Base-by-base conservation (phyloP, 2,888 invertebrate species). In the Dicyrtoma fusca region DNA sequence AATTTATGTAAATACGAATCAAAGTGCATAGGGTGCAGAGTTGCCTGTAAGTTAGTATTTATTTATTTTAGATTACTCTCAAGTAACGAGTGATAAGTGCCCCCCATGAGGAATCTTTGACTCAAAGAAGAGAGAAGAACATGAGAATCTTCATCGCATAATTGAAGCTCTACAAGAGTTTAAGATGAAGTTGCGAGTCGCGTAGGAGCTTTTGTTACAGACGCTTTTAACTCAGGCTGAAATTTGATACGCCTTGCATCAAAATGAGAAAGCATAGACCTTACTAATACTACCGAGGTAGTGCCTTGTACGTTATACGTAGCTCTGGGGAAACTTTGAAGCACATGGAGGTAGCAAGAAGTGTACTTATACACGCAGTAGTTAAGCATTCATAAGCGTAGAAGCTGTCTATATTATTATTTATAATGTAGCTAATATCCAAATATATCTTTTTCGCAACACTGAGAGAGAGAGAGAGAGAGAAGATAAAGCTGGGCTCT, bases 351-450 rank as follows among this genome's bases (percentile, higher is more conserved):
- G 3, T 8, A 34, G 34, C 34, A 5, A 34, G 34, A 34, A 19
- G 19, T 53, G 11, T 21, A 53, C 53, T 21, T 53, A 53, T 23
- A 53, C 17, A 53, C 19, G 19, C 6, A 17, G 19, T 53, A 19
- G 19, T 21, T 21, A 53, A 53, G 53, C 17, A 53, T 53, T 17
- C 53, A 53, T 59, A 59, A n/a, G 11, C 26, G 5, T 25, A 59
- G 59, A 14, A 59, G 6, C 59, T 59, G 59, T 59, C 59, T 26
- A 59, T 59, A 59, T 59, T n/a, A 26, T 59, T 59, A 59, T 59
- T 25, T 59, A 59, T 59, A 25, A 59, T 59, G 25, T 25, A 59
- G 59, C 59, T 26, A 59, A 59, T 59, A 59, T 59, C 11, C 21
- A 59, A 25, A 26, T 19, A 59, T 25, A 13, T 23, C 13, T 11